Evolutionary conservation across 2,888 invertebrate species (phyloP).

Genomic region (Drosophila algonquin): DNA sequence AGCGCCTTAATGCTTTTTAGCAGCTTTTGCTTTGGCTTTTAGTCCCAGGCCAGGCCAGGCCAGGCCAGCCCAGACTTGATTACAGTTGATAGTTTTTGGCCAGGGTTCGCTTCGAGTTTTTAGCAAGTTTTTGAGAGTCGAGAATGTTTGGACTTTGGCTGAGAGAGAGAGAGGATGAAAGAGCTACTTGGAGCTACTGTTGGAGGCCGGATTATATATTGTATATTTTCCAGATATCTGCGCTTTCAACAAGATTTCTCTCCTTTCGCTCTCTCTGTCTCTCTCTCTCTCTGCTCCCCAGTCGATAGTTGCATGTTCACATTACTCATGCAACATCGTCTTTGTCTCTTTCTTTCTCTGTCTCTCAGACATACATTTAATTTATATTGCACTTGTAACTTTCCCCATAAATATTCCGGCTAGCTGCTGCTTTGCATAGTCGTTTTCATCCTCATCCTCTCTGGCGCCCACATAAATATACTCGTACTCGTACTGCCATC

Average conservation of each 20-base stretch:
- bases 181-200: conserved; percentile 10
- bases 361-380: conserved; percentile 40
- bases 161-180: conserved; percentile 7
- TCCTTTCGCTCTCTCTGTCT: too few species aligned
- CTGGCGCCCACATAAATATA: conserved; percentile 69
- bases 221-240: conserved; percentile 7
- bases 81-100: conserved; percentile 76
- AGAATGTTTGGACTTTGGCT: conserved; percentile 46
- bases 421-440: conserved; percentile 63
- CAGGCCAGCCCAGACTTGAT: conserved; percentile 58
- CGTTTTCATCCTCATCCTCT: conserved; percentile 41
- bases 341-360: conserved; percentile 1
- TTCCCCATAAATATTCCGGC: conserved; percentile 67
- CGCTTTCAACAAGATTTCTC: not conserved
- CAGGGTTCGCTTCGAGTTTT: conserved; percentile 37
- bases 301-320: conserved; percentile 9
- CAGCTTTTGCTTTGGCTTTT: conserved; percentile 64
- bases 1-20: conserved; percentile 72
- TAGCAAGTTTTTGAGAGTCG: conserved; percentile 54
- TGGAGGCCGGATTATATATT: conserved; percentile 8
- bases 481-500: conserved; percentile 5
- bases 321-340: conserved; percentile 26
- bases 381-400: conserved; percentile 74
- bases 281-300: not conserved
- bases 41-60: conserved; percentile 48